Evolutionary conservation across 30 jellyfish, hydroid and myxozoan genomes (phyloP), one percentile per base, ranked within the genome.

Genomic region (Mastigias papua): DNA sequence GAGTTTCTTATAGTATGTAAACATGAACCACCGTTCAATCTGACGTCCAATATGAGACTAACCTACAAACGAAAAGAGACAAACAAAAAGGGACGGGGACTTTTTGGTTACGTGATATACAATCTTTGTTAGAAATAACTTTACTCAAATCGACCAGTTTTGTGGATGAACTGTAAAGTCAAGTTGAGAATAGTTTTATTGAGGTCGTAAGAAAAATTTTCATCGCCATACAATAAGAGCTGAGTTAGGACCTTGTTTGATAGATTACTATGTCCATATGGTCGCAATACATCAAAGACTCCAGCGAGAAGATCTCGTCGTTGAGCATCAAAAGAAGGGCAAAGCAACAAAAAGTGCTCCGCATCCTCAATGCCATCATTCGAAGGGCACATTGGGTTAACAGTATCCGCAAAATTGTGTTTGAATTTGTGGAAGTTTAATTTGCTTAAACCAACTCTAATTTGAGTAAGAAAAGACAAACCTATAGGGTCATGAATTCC

Each of bases 381-480:
- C 46, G 4, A 17, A 65, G 1, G 76, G 76, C 86, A 74, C 86
- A 1, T 8, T 74, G 70, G 86, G 33, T 37, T 50, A 35, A 74
- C 49, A n/a, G 86, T 74, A 74, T 37, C 86, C 64, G 23, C 46
- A 48, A 74, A 74, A 46, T 74, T 74, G 86, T 74, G 86, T 46
- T 74, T 46, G 37, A 37, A 72, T 72, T 72, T 72, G 25, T 72
- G 84, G n/a, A 37, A 33, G 25, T 72, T 72, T 72, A 72, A 50
- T 49, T 74, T 74, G 33, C 71, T 74, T 3, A 74, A 46, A 74
- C 72, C 86, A 26, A 74, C 72, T 74, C 86, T 74, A 37, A 74
- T 61, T 74, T 74, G 86, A 15, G 72, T 37, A 74, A 74, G 86
- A 74, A 15, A 49, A 5, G 86, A 37, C 46, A 74, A 42, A 23